phyloP scores from a whole-genome alignment of 53 echinoderm and acorn worm genomes.

The Pentamera pediparva region DNA sequence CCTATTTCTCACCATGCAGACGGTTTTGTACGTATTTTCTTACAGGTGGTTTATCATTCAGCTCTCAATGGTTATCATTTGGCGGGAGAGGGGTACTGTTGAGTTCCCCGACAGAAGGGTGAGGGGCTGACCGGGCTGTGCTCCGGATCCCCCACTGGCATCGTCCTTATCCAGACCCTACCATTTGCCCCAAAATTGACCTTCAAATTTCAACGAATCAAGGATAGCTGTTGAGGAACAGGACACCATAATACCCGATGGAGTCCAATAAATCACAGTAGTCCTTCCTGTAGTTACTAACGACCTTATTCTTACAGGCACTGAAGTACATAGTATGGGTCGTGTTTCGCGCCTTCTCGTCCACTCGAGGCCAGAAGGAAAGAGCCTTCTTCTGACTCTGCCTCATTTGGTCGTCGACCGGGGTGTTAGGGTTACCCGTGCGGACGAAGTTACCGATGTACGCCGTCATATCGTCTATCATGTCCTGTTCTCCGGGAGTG shows the following conservation, averaged over 20 bases:
- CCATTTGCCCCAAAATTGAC: too few species aligned
- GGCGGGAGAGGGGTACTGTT: too few species aligned
- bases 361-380: slow-evolving; percentile 1
- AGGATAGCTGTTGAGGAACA: slow-evolving; percentile 10
- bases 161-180: too few species aligned
- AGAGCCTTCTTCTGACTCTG: not conserved
- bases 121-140: too few species aligned
- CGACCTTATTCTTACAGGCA: not conserved
- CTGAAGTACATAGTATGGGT: not conserved
- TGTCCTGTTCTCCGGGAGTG: not conserved
- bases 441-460: slow-evolving; percentile 39
- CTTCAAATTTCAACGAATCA: too few species aligned
- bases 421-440: slow-evolving; percentile 36
- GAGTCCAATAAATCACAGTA: not conserved
- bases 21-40: too few species aligned
- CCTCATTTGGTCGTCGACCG: slow-evolving; percentile 5
- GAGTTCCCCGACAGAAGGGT: too few species aligned
- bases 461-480: slow-evolving; percentile 24
- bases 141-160: too few species aligned
- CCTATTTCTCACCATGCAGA: too few species aligned
- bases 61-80: too few species aligned
- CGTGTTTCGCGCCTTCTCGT: not conserved
- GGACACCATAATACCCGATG: slow-evolving; percentile 4
- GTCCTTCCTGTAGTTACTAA: not conserved
- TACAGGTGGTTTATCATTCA: too few species aligned